Conservation (phyloP, 2,797 vertebrate species). For the Coregonus ussuriensis region DNA sequence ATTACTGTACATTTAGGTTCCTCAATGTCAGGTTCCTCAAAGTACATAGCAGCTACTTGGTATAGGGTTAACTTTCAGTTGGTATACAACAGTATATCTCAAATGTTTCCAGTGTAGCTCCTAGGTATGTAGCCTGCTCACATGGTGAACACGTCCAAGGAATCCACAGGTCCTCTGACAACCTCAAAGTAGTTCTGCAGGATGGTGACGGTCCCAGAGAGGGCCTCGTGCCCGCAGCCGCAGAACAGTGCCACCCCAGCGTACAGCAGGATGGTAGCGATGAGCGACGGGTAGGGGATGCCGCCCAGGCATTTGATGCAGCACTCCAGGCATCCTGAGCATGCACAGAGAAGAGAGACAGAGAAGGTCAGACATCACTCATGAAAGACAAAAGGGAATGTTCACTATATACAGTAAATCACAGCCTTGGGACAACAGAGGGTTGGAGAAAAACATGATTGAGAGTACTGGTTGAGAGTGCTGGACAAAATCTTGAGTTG, state of each 20-base stretch:
- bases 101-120: neutral
- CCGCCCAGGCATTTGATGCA: constrained; percentile 98
- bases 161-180: constrained; percentile 88
- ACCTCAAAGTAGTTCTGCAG: constrained; percentile 98
- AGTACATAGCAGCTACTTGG: neutral
- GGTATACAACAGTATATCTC: neutral
- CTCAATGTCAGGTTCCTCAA: neutral
- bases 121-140: constrained; percentile 68
- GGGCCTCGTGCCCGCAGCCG: constrained; percentile 95
- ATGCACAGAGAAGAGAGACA: neutral
- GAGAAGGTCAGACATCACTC: neutral
- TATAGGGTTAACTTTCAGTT: neutral
- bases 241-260: constrained; percentile 97
- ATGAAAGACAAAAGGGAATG: neutral
- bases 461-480: neutral
- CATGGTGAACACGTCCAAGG: constrained; percentile 96
- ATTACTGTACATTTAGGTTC: neutral
- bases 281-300: constrained; percentile 94
- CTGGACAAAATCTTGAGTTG: neutral
- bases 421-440: neutral
- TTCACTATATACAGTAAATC: neutral
- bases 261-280: constrained; percentile 96
- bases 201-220: constrained; percentile 94
- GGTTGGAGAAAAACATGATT: neutral
- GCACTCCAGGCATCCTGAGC: constrained; percentile 92